Percentiles rank a stretch among this genome's conserved stretches.
These are phyloP conservation scores for Drosophila guanche DNA, from an alignment of 1,140 invertebrate species.

Conservation along the genomic window DNA sequence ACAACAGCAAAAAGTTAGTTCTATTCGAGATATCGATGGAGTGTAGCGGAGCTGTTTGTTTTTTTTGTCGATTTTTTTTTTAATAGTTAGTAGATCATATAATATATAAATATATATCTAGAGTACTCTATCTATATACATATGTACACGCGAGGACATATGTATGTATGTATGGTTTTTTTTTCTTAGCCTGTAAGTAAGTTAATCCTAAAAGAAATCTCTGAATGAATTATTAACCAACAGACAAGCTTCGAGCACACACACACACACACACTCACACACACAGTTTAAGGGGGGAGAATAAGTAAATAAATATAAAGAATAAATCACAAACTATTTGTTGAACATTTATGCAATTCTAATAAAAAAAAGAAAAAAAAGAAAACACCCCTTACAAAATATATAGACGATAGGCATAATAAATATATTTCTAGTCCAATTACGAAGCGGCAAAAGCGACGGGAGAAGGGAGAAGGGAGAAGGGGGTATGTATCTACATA, in stretches of 20 bases:
- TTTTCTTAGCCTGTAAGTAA: slow-evolving; percentile 24
- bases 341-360: slow-evolving; percentile 56
- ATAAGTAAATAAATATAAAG: slow-evolving; percentile 1
- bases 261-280: slow-evolving; percentile 10
- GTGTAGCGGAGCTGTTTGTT: no score
- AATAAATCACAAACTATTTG: slow-evolving; percentile 40
- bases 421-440: slow-evolving; percentile 76
- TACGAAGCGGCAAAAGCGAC: slow-evolving; percentile 40
- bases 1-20: no score
- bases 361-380: background rate
- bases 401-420: slow-evolving; percentile 10
- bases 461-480: slow-evolving; percentile 8
- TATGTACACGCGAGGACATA: background rate
- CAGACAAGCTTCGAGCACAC: slow-evolving; percentile 50
- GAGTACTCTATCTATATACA: slow-evolving; percentile 5
- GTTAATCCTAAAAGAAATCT: slow-evolving; percentile 14
- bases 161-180: slow-evolving; percentile 7
- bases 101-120: slow-evolving; percentile 29
- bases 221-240: slow-evolving; percentile 41
- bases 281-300: background rate
- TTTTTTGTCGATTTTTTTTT: slow-evolving; percentile 49
- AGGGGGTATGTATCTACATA: no score
- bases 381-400: slow-evolving; percentile 14
- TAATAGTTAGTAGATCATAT: slow-evolving; percentile 34
- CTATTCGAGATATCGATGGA: no score